Evolutionary conservation across 2,888 invertebrate genomes (phyloP).

Genomic region (Hyppa rectilinea): DNA sequence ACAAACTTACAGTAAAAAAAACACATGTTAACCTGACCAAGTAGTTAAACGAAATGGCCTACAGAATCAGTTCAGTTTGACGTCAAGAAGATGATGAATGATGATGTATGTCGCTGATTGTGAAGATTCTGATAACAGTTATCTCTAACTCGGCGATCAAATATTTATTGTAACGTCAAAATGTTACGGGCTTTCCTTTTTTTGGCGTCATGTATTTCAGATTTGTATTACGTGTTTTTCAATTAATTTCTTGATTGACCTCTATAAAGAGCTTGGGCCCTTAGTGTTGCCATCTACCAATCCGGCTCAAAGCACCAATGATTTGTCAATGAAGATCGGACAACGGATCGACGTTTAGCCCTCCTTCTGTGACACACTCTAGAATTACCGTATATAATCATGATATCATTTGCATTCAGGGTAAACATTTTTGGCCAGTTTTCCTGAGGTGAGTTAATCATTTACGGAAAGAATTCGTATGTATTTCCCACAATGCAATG

Average conservation of each 20-base stretch:
- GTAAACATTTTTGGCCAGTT: not conserved
- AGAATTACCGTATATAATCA: not conserved
- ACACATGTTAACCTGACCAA: conserved; percentile 68
- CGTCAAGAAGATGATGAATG: conserved; percentile 87
- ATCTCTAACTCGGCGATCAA: conserved; percentile 64
- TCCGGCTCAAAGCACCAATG: not conserved
- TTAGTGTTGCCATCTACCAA: not conserved
- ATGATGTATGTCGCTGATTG: conserved; percentile 82
- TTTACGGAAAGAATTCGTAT: too few relatives aligned
- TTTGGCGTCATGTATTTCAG: conserved; percentile 19
- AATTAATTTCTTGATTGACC: not conserved
- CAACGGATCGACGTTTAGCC: not conserved
- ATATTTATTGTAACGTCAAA: conserved; percentile 69
- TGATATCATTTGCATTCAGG: not conserved
- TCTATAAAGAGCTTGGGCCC: not conserved
- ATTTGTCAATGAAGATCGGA: not conserved
- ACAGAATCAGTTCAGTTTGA: conserved; percentile 70
- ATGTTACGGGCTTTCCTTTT: conserved; percentile 51
- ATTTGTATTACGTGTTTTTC: not conserved
- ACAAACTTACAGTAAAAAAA: conserved; percentile 45
- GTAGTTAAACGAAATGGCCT: conserved; percentile 78
- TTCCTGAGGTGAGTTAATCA: too few relatives aligned
- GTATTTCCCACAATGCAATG: not conserved
- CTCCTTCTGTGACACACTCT: not conserved
- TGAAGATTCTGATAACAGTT: conserved; percentile 76